phyloP scores from a whole-genome alignment of 2,797 vertebrate species.

The Aeoliscus strigatus region DNA sequence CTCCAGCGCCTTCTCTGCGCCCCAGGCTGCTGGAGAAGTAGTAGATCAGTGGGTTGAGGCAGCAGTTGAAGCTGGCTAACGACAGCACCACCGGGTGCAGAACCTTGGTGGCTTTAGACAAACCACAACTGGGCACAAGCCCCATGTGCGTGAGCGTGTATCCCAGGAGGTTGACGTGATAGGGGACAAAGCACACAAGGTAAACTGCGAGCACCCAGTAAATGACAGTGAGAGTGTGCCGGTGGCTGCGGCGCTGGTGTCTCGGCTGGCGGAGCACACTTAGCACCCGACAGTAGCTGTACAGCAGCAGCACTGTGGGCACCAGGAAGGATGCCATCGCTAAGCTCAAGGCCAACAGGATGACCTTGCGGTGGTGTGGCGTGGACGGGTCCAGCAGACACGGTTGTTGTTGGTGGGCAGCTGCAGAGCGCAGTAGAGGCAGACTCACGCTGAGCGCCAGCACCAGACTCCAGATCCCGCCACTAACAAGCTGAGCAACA shows the following conservation, averaged over 20 bases:
- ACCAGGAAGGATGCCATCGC: conserved; percentile 63
- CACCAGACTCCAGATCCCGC: conserved; percentile 70
- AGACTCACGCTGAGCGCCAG: conserved; percentile 62
- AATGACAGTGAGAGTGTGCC: conserved; percentile 64
- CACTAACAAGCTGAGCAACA: conserved; percentile 55
- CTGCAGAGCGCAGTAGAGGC: conserved; percentile 52
- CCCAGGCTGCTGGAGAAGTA: conserved; percentile 66
- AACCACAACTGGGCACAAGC: conserved; percentile 56
- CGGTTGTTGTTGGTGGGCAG: conserved; percentile 25
- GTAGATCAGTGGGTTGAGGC: conserved; percentile 74
- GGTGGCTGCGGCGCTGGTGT: conserved; percentile 21
- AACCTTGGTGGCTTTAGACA: conserved; percentile 51
- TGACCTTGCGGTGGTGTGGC: conserved; percentile 50
- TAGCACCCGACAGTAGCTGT: conserved; percentile 71
- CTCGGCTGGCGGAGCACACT: conserved; percentile 49
- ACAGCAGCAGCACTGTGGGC: conserved; percentile 63
- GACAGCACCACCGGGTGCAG: conserved; percentile 68
- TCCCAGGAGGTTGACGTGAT: conserved; percentile 72
- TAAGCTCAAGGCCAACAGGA: conserved; percentile 58
- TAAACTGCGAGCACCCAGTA: conserved; percentile 72
- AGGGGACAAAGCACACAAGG: conserved; percentile 72
- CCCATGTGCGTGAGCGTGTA: conserved; percentile 70
- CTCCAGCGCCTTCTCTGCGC: conserved; percentile 29
- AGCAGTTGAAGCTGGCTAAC: conserved; percentile 70
- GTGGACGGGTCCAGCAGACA: conserved; percentile 65